Base-by-base conservation (phyloP, 1,140 invertebrate species). In the Gryon sp. region DNA sequence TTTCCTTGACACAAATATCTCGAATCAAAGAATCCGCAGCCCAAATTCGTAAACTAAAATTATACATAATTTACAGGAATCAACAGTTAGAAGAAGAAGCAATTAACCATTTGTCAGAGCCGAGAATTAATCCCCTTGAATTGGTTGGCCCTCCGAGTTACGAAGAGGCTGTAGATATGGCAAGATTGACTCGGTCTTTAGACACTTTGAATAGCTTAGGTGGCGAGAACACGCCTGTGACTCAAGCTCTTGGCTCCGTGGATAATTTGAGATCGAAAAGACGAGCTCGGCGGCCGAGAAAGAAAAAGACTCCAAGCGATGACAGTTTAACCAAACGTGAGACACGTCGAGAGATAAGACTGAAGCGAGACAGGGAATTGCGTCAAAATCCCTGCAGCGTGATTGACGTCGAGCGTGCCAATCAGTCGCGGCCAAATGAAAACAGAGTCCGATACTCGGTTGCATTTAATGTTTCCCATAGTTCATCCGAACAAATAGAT, bases 141-240 rank as follows among this genome's bases (percentile, higher is more conserved):
- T 84, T 92, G 9, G 89, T 92, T 24, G 87, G 89, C 4, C 91
- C 93, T 48, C 93, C 93, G 0, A 92, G 90, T n/a, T 94, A 94
- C 78, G 92, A 92, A 68, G 93, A 94, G 85, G 93, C 93, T 7
- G 87, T 94, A 45, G 89, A 91, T 5, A 92, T 94, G 91, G 92
- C 92, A 11, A 91, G 92, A 78, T 28, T 88, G 9, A 82, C 82
- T 8, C 84, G 74, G 4, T 89, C 88, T 3, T 62, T 87, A 32
- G 85, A 88, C 52, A 82, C 79, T 38, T 53, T 89, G 14, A 78
- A 85, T 62, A 63, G 45, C 8, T 76, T 81, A 46, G 65, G 74
- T 34, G 70, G 32, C 24, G 74, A 38, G 62, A 79, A 59, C 66
- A 62, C 34, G 60, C 74, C 19, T 22, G 50, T 65, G n/a, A 48